Evolutionary conservation across 2,113 vertebrate genomes (phyloP).

Genomic region (Scopus umbretta): DNA sequence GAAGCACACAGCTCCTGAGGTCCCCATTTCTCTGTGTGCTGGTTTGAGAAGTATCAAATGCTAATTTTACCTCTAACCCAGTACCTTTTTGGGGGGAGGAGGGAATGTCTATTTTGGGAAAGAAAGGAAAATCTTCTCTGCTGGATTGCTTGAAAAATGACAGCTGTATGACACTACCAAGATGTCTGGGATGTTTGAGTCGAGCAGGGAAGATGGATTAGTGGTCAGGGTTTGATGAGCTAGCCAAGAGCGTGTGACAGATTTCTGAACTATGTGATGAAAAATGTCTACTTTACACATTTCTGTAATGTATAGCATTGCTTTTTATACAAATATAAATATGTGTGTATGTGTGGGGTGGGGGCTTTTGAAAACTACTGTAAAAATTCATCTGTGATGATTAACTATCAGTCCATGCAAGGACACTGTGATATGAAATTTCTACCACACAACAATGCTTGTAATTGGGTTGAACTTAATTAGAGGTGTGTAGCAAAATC

Average conservation of each 20-base stretch:
- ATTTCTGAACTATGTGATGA: background rate
- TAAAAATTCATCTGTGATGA: background rate
- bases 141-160: background rate
- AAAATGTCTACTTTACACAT: background rate
- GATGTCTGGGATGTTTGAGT: background rate
- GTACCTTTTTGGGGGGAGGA: background rate
- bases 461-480: background rate
- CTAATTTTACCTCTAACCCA: background rate
- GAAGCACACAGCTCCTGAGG: background rate
- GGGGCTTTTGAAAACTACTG: background rate
- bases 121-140: background rate
- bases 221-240: background rate
- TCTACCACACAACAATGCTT: background rate
- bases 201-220: background rate
- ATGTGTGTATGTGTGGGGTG: fast-evolving
- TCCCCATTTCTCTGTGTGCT: background rate
- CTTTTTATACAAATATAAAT: background rate
- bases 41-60: background rate
- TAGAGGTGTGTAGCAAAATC: background rate
- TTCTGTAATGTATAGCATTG: background rate
- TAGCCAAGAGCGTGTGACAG: background rate
- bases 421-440: background rate
- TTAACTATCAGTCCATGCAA: background rate
- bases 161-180: background rate
- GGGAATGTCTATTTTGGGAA: background rate